These are phyloP conservation scores for Phortica magna DNA, from an alignment of 2,888 invertebrate species.

Conservation along the genomic window DNA sequence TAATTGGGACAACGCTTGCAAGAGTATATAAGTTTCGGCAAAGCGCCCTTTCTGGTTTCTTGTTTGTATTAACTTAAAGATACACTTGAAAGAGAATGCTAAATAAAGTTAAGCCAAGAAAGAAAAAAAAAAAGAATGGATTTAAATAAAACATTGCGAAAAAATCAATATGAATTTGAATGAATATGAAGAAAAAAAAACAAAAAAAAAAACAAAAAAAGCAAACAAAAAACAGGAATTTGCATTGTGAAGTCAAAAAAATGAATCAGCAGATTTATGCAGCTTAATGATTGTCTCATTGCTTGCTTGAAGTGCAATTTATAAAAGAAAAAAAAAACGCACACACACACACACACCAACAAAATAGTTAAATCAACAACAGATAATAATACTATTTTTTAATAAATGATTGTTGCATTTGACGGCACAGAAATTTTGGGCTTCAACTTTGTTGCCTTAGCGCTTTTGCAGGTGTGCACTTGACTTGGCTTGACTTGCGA, in stretches of 20 bases:
- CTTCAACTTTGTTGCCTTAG: constrained; percentile 33
- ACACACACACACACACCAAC: no score
- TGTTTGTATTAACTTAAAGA: no score
- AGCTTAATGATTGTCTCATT: constrained; percentile 20
- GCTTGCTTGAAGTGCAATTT: neutral
- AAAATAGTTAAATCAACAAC: neutral
- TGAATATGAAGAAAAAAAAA: neutral
- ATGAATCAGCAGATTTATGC: constrained; percentile 46
- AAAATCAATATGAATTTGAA: constrained; percentile 7
- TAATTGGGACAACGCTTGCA: no score
- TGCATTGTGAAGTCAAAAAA: neutral
- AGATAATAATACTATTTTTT: neutral
- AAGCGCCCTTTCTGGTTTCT: no score
- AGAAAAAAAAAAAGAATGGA: no score
- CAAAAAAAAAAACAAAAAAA: constrained; percentile 4
- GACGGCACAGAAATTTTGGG: constrained; percentile 44
- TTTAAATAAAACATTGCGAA: constrained; percentile 38
- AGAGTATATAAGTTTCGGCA: no score
- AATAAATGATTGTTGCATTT: constrained; percentile 18
- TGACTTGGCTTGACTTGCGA: constrained; percentile 50
- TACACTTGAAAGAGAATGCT: no score
- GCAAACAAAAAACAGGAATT: constrained; percentile 8
- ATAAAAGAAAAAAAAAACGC: constrained; percentile 4
- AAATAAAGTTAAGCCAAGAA: no score
- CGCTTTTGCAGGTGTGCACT: constrained; percentile 61